Conservation (phyloP, 2,888 invertebrate genomes). For the Crepidodera aurea region DNA sequence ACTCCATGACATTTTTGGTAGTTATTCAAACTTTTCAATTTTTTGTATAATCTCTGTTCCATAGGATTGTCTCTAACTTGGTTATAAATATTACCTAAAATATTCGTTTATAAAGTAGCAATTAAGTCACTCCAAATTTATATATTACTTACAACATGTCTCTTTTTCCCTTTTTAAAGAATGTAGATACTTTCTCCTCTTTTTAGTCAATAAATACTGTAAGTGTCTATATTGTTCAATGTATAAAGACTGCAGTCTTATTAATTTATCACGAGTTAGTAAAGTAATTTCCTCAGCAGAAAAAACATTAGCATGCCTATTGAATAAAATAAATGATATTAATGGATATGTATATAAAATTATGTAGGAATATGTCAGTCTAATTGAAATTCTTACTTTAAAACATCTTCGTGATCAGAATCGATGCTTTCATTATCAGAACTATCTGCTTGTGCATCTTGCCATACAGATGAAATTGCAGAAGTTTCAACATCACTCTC, state of each 20-base stretch:
- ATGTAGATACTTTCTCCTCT: constrained; percentile 77
- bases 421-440: constrained; percentile 82
- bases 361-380: background rate
- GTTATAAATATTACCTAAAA: constrained; percentile 77
- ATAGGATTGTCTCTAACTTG: constrained; percentile 73
- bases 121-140: background rate
- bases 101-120: constrained; percentile 35
- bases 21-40: constrained; percentile 80
- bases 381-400: constrained; percentile 66
- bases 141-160: constrained; percentile 60
- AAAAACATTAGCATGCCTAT: constrained; percentile 86
- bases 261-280: constrained; percentile 77
- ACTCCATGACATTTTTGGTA: constrained; percentile 81
- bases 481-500: constrained; percentile 77
- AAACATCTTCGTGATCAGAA: constrained; percentile 77
- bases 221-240: constrained; percentile 82
- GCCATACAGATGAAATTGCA: constrained; percentile 69
- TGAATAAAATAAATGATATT: constrained; percentile 27
- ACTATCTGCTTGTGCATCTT: constrained; percentile 71
- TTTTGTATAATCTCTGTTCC: constrained; percentile 79
- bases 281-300: constrained; percentile 88
- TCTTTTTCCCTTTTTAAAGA: constrained; percentile 81
- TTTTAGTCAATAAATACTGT: constrained; percentile 74
- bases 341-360: background rate
- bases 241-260: constrained; percentile 81